These are phyloP conservation scores for Anoura caudifer DNA, from an alignment of 2,113 vertebrate species.

Conservation along the genomic window DNA sequence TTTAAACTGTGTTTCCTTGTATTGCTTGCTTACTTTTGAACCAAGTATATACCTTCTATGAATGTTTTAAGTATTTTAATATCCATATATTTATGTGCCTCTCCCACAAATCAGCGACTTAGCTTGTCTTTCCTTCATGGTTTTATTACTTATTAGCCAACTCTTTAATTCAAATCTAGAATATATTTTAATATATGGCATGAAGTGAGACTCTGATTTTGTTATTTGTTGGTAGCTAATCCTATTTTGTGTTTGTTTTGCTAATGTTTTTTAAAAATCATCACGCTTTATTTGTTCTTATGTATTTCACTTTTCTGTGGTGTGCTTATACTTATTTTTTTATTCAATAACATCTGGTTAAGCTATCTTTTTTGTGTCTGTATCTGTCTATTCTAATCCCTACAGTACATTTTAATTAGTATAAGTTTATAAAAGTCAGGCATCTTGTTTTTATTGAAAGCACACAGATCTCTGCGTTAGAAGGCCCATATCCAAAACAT, in stretches of 20 bases:
- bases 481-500: not conserved
- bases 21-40: not conserved
- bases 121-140: not conserved
- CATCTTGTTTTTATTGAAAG: not conserved
- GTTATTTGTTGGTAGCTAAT: not conserved
- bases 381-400: not conserved
- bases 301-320: not conserved
- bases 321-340: not conserved
- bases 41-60: not conserved
- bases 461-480: not conserved
- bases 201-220: not conserved
- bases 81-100: not conserved
- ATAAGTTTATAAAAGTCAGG: not conserved
- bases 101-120: not conserved
- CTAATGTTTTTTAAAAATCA: not conserved
- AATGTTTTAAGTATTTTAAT: not conserved
- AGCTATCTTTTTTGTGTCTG: not conserved
- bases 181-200: constrained; percentile 1
- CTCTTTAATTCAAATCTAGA: not conserved
- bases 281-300: not conserved
- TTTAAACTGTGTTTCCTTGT: not conserved
- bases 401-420: not conserved
- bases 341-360: not conserved
- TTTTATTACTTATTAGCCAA: not conserved
- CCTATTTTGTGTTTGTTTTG: not conserved